Evolutionary conservation across 2,888 invertebrate species (phyloP).

Genomic region (Digitonthophagus gazella): DNA sequence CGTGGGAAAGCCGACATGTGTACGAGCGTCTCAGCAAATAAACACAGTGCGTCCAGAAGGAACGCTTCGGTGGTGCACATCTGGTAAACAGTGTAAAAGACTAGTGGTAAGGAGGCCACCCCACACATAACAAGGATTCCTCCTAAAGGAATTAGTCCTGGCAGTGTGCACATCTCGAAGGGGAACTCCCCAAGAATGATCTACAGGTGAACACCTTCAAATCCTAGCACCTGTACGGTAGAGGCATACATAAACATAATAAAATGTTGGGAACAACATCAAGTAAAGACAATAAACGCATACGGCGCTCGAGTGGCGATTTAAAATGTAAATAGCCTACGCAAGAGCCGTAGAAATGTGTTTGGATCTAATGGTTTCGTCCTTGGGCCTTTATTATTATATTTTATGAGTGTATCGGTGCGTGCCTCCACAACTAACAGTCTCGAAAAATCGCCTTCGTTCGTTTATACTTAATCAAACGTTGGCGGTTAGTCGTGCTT

Average conservation of each 20-base stretch:
- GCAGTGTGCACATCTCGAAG: background rate
- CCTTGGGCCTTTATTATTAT: background rate
- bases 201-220: background rate
- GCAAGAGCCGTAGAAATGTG: background rate
- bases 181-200: background rate
- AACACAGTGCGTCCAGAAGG: constrained; percentile 35
- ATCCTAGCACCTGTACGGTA: too few species aligned
- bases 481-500: background rate
- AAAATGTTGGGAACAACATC: too few species aligned
- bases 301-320: too few species aligned
- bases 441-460: background rate
- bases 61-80: constrained; percentile 1
- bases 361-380: background rate
- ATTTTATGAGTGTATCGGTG: background rate
- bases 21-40: constrained; percentile 40
- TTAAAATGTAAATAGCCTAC: background rate
- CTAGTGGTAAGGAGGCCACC: constrained; percentile 1
- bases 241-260: too few species aligned
- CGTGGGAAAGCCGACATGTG: constrained; percentile 48
- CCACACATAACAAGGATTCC: background rate
- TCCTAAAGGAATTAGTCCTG: constrained; percentile 7
- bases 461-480: background rate
- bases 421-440: too few species aligned
- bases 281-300: too few species aligned
- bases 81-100: background rate